A percentile compares a stretch with the other conserved stretches of the same genome.
Evolutionary conservation across 1,140 invertebrate species (phyloP).

Genomic region (Druon quercuslanigerum): DNA sequence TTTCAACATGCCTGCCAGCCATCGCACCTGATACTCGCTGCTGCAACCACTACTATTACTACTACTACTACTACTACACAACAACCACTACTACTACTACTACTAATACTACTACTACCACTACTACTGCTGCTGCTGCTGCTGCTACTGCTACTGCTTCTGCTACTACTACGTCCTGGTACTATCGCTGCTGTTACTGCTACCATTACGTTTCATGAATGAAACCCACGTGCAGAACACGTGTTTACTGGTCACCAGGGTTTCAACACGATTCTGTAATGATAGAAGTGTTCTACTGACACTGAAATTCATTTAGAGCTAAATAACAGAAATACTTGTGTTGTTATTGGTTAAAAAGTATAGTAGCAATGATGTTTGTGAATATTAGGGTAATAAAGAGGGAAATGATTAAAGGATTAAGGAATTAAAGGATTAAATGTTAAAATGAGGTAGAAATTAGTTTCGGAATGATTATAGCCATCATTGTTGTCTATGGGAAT

Average conservation of each 20-base stretch:
- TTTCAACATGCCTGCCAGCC: constrained; percentile 41
- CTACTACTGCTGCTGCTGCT: constrained; percentile 39
- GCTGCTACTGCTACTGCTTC: constrained; percentile 35
- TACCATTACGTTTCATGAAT: constrained; percentile 58
- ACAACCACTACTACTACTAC: constrained; percentile 33
- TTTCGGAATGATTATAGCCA: too few relatives aligned
- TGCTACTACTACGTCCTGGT: constrained; percentile 42
- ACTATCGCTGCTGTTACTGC: constrained; percentile 29
- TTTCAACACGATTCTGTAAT: background rate
- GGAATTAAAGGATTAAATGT: too few relatives aligned
- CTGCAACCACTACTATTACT: constrained; percentile 34
- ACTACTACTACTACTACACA: constrained; percentile 40
- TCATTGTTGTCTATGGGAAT: too few relatives aligned
- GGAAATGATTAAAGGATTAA: too few relatives aligned
- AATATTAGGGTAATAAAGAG: too few relatives aligned
- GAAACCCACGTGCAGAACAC: constrained; percentile 61
- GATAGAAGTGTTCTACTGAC: background rate
- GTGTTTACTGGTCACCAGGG: constrained; percentile 45
- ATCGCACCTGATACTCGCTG: constrained; percentile 41
- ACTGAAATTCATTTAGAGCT: constrained; percentile 6
- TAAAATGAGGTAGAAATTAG: too few relatives aligned
- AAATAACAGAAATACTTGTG: background rate
- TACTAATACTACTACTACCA: too few relatives aligned
- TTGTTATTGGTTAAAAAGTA: too few relatives aligned
- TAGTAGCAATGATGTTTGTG: too few relatives aligned